Conservation (phyloP, 2,113 vertebrate genomes). For the Falco punctatus region DNA sequence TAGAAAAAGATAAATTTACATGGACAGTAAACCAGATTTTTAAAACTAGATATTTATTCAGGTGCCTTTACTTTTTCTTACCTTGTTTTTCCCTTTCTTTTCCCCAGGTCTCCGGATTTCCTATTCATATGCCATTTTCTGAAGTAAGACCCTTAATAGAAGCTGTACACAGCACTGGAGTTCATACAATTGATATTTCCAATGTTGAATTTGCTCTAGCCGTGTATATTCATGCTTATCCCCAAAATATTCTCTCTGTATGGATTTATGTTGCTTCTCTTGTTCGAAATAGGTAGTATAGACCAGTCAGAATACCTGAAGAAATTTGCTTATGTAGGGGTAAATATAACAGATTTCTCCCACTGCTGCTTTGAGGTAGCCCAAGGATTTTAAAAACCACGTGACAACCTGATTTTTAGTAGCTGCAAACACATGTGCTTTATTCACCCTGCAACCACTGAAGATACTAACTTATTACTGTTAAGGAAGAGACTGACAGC, state of each 20-base stretch:
- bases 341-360: neutral
- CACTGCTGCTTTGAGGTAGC: neutral
- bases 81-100: neutral
- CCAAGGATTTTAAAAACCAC: neutral
- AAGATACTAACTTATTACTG: neutral
- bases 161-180: conserved; percentile 90
- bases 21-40: neutral
- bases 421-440: neutral
- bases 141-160: conserved; percentile 89
- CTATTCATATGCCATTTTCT: conserved; percentile 91
- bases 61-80: neutral
- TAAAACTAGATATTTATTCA: neutral
- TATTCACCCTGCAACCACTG: neutral
- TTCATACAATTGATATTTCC: conserved; percentile 85
- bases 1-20: neutral
- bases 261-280: conserved; percentile 98
- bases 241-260: conserved; percentile 89
- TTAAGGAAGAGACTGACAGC: neutral
- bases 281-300: conserved; percentile 71
- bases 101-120: conserved; percentile 92
- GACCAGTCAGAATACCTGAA: neutral
- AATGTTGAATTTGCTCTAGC: conserved; percentile 94
- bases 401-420: neutral
- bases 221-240: conserved; percentile 92
- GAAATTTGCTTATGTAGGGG: neutral